Percentiles rank a stretch among this genome's conserved stretches.
phyloP scores from a whole-genome alignment of 2,797 vertebrate genomes.

The Loris lydekkerianus region DNA sequence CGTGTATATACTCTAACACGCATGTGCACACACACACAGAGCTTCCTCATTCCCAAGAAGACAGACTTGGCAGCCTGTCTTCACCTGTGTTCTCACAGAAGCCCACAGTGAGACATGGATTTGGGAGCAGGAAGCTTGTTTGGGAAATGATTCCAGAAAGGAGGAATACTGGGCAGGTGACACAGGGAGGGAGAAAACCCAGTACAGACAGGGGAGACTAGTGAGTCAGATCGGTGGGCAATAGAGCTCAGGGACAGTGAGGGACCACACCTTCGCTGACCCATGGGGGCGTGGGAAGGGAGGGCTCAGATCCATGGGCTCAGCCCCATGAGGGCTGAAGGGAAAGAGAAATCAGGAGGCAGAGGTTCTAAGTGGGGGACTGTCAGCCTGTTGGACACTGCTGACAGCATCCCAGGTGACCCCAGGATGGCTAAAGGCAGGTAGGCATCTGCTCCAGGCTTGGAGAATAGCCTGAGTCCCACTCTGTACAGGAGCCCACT shows the following conservation, averaged over 20 bases:
- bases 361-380: too few relatives aligned
- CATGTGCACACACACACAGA: neutral
- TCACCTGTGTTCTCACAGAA: neutral
- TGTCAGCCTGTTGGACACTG: neutral
- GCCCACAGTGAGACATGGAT: too few relatives aligned
- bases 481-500: neutral
- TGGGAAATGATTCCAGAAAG: neutral
- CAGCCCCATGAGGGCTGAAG: fast-evolving
- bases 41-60: neutral
- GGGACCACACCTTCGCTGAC: fast-evolving
- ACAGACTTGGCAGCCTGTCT: neutral
- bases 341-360: neutral
- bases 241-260: neutral
- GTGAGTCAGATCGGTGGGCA: neutral
- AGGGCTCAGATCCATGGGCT: fast-evolving
- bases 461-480: neutral
- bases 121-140: neutral
- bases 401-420: neutral
- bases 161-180: neutral
- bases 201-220: fast-evolving
- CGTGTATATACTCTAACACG: fast-evolving
- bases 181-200: neutral
- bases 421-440: too few relatives aligned
- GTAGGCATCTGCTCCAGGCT: neutral
- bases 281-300: neutral